Base-by-base conservation (phyloP, 1,140 invertebrate genomes). In the Lucilia sericata region DNA sequence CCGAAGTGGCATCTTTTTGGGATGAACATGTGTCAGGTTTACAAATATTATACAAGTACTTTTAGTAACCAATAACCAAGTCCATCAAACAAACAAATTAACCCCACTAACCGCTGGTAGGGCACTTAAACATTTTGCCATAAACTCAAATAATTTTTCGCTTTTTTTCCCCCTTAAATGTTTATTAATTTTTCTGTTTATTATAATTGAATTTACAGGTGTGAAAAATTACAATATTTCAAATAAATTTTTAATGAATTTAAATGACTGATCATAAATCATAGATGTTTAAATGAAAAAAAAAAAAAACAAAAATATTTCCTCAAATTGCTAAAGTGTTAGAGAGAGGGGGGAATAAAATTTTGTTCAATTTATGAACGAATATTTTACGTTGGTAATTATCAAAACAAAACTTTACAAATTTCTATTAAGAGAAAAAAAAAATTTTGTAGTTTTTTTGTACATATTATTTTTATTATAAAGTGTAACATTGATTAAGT, bases 401-500 rank as follows among this genome's bases (percentile, higher is more conserved):
- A 80, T 21, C 17, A 78, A 30, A 76, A 76, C n/a, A 70, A 70
- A 70, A 80, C 76, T 80, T 51, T 30, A 80, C 19, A 51, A 70
- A 49, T 80, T 80, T 80, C 47, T 51, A 80, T 12, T 49, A 80
- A 47, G 10, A 51, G 19, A 80, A 49, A 49, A 0, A 19, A 49
- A 78, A 5, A 75, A 36, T 42, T 42, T 42, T 42, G 42, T 42
- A 70, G 65, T 70, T 70, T 70, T 30, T 21, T 70, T 70, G 12
- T 55, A 12, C 2, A 55, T 51, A 7, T 51, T 7, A 51, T 51
- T 55, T 42, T 55, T 55, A 55, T 55, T 55, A 75, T 42, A 21
- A 80, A 80, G 76, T 80, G 76, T 80, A 80, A 80, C 76, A 80
- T 80, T 80, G 76, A 80, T 80, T 80, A 80, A 80, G 76, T 80